phyloP scores from a whole-genome alignment of 2,113 vertebrate species.

The Saguinus midas region DNA sequence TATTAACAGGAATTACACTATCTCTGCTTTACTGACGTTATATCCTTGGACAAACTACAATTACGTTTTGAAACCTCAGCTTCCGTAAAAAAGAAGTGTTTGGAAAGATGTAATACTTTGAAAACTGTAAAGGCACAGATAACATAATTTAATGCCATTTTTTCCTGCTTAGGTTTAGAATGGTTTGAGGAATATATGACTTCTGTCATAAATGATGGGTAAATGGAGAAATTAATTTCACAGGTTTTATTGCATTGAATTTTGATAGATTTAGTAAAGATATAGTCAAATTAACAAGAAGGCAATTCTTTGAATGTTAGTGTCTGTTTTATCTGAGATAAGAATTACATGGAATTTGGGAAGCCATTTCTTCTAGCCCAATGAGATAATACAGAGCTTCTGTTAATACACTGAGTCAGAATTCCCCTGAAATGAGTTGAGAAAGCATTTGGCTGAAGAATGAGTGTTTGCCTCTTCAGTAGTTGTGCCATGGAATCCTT shows the following conservation, averaged over 20 bases:
- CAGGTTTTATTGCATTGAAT: neutral
- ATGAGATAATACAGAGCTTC: neutral
- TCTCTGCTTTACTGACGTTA: neutral
- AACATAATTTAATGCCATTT: neutral
- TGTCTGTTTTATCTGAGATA: neutral
- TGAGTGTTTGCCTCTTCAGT: neutral
- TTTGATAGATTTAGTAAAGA: neutral
- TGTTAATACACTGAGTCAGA: constrained; percentile 27
- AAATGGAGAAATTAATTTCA: neutral
- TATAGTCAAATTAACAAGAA: neutral
- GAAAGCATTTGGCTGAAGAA: constrained; percentile 43
- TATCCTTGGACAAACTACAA: neutral
- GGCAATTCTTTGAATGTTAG: neutral
- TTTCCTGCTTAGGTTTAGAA: neutral
- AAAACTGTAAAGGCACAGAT: neutral
- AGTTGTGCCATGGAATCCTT: constrained; percentile 38
- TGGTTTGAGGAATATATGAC: neutral
- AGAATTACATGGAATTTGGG: neutral
- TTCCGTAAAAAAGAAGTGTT: neutral
- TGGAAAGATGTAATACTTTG: neutral
- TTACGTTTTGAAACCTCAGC: neutral
- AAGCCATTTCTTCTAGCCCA: neutral
- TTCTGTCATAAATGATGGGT: neutral
- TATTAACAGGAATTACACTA: neutral
- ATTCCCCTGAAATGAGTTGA: constrained; percentile 19